Conservation (phyloP, 2,113 vertebrate genomes). For the Xiphophorus hellerii region DNA sequence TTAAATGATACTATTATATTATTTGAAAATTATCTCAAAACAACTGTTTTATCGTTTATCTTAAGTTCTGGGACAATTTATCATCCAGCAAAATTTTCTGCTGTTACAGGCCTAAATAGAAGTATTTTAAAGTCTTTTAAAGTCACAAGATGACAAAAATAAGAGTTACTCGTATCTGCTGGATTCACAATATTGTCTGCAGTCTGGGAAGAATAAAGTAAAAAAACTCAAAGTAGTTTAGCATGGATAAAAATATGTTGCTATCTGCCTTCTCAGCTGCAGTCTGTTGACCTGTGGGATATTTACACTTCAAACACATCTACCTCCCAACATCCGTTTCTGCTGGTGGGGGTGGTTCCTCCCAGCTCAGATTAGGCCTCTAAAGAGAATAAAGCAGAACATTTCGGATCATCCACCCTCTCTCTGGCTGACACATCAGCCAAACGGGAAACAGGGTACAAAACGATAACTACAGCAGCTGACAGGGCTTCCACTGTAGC, state of each 20-base stretch:
- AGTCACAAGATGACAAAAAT: slow-evolving; percentile 21
- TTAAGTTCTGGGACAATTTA: too few species aligned
- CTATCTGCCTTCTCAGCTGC: slow-evolving; percentile 47
- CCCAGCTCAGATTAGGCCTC: slow-evolving; percentile 28
- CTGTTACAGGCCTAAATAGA: too few species aligned
- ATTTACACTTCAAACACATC: slow-evolving; percentile 70
- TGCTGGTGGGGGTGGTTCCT: slow-evolving; percentile 24
- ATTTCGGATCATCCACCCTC: slow-evolving; percentile 35
- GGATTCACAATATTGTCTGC: slow-evolving; percentile 33
- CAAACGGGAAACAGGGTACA: background rate
- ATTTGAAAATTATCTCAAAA: too few species aligned
- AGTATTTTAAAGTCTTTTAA: slow-evolving; percentile 21
- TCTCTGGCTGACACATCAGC: slow-evolving; percentile 16
- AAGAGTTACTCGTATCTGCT: slow-evolving; percentile 27
- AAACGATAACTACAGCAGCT: slow-evolving; percentile 23
- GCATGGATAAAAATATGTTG: slow-evolving; percentile 42
- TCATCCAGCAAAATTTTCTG: too few species aligned
- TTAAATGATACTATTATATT: too few species aligned
- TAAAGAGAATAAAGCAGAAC: slow-evolving; percentile 42
- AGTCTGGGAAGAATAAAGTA: slow-evolving; percentile 48
- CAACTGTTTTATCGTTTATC: too few species aligned
- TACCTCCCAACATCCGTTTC: slow-evolving; percentile 23
- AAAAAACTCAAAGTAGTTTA: slow-evolving; percentile 52
- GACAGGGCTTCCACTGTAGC: slow-evolving; percentile 14
- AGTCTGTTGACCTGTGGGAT: slow-evolving; percentile 57